A percentile compares a stretch with the other conserved stretches of the same genome.
Evolutionary conservation across 2,888 invertebrate genomes (phyloP).

Genomic region (Lathronympha strigana): DNA sequence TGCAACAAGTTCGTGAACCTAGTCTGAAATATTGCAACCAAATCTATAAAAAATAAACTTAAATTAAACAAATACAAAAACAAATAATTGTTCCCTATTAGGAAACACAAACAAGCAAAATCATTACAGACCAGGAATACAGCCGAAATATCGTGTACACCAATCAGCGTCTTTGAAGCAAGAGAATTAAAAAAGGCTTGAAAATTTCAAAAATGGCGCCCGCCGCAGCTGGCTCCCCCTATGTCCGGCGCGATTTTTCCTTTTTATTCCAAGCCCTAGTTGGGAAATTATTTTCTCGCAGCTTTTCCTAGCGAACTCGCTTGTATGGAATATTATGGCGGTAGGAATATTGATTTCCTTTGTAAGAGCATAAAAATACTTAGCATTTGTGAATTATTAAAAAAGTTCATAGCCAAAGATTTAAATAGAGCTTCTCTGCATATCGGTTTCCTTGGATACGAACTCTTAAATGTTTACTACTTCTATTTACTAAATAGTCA

Average conservation of each 20-base stretch:
- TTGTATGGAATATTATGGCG: conserved; percentile 8
- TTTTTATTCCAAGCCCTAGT: conserved; percentile 16
- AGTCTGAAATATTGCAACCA: too few relatives aligned
- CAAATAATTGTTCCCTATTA: too few relatives aligned
- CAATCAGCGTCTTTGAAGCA: conserved; percentile 35
- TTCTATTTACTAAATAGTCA: too few relatives aligned
- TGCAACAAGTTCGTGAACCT: too few relatives aligned
- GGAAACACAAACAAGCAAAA: not conserved
- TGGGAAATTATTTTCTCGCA: conserved; percentile 28
- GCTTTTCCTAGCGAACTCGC: conserved; percentile 11
- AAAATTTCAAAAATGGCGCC: conserved; percentile 29
- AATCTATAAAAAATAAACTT: too few relatives aligned
- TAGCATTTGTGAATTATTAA: not conserved
- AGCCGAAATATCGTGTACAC: conserved; percentile 13
- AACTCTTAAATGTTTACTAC: too few relatives aligned
- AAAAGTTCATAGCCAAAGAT: too few relatives aligned
- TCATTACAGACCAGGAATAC: conserved; percentile 2
- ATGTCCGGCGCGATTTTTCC: conserved; percentile 29
- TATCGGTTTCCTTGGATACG: too few relatives aligned
- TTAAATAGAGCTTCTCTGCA: too few relatives aligned
- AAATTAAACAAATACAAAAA: too few relatives aligned
- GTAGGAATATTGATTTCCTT: conserved; percentile 5
- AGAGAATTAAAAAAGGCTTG: conserved; percentile 34
- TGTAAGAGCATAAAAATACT: not conserved
- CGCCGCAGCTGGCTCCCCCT: conserved; percentile 23